Evolutionary conservation across 2,797 vertebrate species (phyloP), one percentile per base, ranked within the genome.

Genomic region (Rhynchonycteris naso): DNA sequence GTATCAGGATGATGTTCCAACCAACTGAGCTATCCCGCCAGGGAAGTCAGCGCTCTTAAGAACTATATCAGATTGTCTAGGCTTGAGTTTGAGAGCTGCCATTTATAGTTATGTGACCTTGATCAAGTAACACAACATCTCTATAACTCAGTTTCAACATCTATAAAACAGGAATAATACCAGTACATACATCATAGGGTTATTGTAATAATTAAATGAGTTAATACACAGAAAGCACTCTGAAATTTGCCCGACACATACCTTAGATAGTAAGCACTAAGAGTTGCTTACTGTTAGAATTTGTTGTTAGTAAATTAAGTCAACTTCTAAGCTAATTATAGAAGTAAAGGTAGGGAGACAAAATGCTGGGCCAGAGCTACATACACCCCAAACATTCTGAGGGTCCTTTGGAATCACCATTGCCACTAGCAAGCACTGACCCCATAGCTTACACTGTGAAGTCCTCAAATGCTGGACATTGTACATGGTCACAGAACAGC

Each of bases 401-500:
- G 59, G 21, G n/a, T 78, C 72, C 82, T 86, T 11, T 86, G 84
- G 94, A 76, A 85, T 95, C 92, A 87, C 61, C 78, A 52, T 38
- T 1, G 5, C 35, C 83, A 93, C 93, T 92, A 96, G 95, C 89
- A 81, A 91, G 69, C 58, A 21, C 65, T 75, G 85, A 93, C 88
- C 91, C 94, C 63, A 16, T 0, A 10, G 88, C 50, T 86, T 59
- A 16, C 50, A 38, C 58, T 71, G 91, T 28, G 50, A 52, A 83
- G 75, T 90, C 59, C 47, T 72, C 14, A 28, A 56, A 65, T 63
- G 56, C 90, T 90, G 88, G 92, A 86, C 95, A 68, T 74, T 92
- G 69, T 82, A 65, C 50, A 63, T 43, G 91, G 94, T 71, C 74
- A 59, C 24, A 38, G 38, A 93, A 96, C 96, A 97, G 96, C 95